These are phyloP conservation scores for Nemoura dubitans DNA, from an alignment of 2,888 invertebrate species.

Conservation along the genomic window DNA sequence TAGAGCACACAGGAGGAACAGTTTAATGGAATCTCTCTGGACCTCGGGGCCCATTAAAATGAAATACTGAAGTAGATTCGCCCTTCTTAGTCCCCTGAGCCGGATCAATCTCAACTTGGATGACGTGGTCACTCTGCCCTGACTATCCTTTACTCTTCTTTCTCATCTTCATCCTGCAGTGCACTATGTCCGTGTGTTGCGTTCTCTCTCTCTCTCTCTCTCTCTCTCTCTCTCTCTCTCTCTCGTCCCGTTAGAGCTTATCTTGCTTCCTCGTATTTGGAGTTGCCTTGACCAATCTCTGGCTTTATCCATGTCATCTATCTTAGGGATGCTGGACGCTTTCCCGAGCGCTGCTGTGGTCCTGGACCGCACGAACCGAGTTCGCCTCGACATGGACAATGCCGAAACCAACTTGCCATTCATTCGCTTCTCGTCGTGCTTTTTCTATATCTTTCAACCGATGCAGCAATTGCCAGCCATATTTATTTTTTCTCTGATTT, in stretches of 20 bases:
- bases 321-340: neutral
- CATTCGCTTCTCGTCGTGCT: neutral
- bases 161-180: neutral
- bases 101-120: slow-evolving; percentile 48
- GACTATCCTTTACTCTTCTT: slow-evolving; percentile 20
- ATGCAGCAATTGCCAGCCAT: neutral
- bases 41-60: slow-evolving; percentile 67
- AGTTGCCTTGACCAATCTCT: neutral
- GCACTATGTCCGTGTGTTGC: neutral
- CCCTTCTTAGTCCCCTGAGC: slow-evolving; percentile 35
- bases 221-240: neutral
- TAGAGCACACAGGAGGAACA: slow-evolving; percentile 58
- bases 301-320: slow-evolving; percentile 7
- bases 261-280: slow-evolving; percentile 18
- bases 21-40: slow-evolving; percentile 66
- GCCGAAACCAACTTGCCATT: neutral
- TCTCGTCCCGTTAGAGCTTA: neutral
- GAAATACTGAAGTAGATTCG: slow-evolving; percentile 61
- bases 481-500: neutral
- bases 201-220: neutral
- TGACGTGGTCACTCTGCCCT: slow-evolving; percentile 42
- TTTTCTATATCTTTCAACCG: neutral
- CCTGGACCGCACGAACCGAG: neutral
- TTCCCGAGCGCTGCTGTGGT: neutral
- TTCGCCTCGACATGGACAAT: neutral